A percentile compares a stretch with the other conserved stretches of the same genome.
phyloP scores from a whole-genome alignment of 2,113 vertebrate species.

The Callipepla squamata region DNA sequence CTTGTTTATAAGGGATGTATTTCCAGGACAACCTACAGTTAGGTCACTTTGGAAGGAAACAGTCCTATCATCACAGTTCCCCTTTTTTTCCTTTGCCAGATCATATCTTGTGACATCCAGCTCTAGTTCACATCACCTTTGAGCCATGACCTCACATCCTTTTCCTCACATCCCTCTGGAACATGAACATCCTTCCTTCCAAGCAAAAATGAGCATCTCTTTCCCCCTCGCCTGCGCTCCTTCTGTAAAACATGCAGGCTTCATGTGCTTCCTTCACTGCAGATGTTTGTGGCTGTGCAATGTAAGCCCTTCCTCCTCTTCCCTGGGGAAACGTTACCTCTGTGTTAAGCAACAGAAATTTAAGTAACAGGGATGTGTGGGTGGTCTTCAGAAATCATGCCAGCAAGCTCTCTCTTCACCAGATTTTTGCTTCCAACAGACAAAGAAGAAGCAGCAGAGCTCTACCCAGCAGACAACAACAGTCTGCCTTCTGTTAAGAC shows the following conservation, averaged over 20 bases:
- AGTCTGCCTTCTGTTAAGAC: background rate
- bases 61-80: background rate
- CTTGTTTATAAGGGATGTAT: background rate
- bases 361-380: background rate
- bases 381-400: background rate
- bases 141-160: background rate
- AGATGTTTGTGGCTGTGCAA: background rate
- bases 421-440: background rate
- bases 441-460: background rate
- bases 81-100: background rate
- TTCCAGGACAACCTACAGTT: background rate
- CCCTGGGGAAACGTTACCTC: background rate
- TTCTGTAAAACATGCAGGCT: background rate
- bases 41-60: background rate
- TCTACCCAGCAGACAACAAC: background rate
- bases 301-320: background rate
- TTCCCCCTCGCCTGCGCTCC: background rate
- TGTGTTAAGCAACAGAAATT: background rate
- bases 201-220: background rate
- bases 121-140: background rate
- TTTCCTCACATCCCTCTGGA: background rate
- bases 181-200: background rate
- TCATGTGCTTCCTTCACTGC: background rate
- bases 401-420: background rate
- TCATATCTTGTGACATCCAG: background rate